phyloP scores from a whole-genome alignment of 2,888 invertebrate genomes.

The Hydroisotoma schaefferi region DNA sequence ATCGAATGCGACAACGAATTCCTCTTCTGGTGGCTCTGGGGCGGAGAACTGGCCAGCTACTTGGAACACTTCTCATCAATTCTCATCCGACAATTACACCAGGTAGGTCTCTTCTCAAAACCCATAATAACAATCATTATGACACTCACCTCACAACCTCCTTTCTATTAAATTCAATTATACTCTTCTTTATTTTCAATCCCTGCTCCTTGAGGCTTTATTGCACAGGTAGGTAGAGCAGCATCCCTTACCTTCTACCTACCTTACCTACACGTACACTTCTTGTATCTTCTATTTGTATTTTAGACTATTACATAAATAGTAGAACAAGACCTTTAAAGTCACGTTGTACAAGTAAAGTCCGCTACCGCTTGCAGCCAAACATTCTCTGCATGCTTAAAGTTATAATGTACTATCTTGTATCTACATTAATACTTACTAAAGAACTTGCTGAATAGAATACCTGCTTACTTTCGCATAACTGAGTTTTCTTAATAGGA shows the following conservation, averaged over 20 bases:
- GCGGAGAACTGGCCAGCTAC: slow-evolving; percentile 42
- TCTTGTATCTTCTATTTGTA: too few species aligned
- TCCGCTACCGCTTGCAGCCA: slow-evolving; percentile 8
- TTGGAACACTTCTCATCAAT: slow-evolving; percentile 46
- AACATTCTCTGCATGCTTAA: neutral
- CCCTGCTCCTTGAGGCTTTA: neutral
- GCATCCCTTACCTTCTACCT: neutral
- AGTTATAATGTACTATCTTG: neutral
- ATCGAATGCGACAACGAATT: slow-evolving; percentile 7
- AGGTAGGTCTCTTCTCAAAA: slow-evolving; percentile 41
- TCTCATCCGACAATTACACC: slow-evolving; percentile 46
- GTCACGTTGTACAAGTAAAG: too few species aligned
- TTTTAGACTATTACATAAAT: too few species aligned
- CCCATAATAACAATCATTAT: slow-evolving; percentile 31
- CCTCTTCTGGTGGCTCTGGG: slow-evolving; percentile 16
- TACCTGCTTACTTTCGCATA: too few species aligned
- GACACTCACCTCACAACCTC: slow-evolving; percentile 20
- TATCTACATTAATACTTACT: too few species aligned
- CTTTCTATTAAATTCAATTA: slow-evolving; percentile 9
- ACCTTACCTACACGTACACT: too few species aligned
- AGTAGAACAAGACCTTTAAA: too few species aligned
- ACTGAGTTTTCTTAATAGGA: slow-evolving; percentile 35
- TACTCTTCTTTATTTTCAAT: neutral
- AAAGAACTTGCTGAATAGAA: too few species aligned
- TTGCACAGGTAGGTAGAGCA: neutral